Evolutionary conservation across 2,113 vertebrate species (phyloP).

Genomic region (Austrofundulus limnaeus): DNA sequence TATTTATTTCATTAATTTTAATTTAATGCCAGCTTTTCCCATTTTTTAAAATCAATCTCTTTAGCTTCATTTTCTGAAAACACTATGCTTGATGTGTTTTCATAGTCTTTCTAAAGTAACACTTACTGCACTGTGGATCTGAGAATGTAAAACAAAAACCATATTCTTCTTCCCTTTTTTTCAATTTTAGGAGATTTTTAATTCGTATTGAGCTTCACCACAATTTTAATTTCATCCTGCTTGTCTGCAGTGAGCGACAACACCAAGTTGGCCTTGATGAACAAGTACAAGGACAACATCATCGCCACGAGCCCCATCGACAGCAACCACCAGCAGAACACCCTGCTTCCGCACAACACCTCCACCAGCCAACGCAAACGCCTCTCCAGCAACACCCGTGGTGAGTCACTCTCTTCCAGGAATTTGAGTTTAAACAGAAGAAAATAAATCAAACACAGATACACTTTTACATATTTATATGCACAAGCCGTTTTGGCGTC

Average conservation of each 20-base stretch:
- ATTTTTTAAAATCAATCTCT: constrained; percentile 31
- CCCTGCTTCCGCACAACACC: constrained; percentile 90
- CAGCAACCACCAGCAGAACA: constrained; percentile 95
- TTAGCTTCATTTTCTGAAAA: constrained; percentile 29
- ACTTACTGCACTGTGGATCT: not conserved
- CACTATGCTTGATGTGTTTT: constrained; percentile 15
- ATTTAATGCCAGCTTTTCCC: constrained; percentile 61
- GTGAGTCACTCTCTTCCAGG: constrained; percentile 73
- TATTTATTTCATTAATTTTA: constrained; percentile 49
- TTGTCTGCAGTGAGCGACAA: constrained; percentile 87
- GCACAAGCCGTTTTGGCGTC: not conserved
- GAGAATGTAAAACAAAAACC: too few species aligned
- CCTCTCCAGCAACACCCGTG: constrained; percentile 93
- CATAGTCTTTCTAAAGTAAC: not conserved
- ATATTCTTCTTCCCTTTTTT: too few species aligned
- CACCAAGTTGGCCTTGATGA: constrained; percentile 97
- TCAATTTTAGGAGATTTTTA: too few species aligned
- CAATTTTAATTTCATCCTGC: constrained; percentile 13
- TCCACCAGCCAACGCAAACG: constrained; percentile 95
- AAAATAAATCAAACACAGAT: constrained; percentile 5
- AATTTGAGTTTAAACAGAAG: constrained; percentile 15
- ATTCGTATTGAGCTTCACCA: not conserved
- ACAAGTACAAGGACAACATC: constrained; percentile 99
- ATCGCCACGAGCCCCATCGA: constrained; percentile 95
- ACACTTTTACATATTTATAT: not conserved